Conservation (phyloP, 2,113 vertebrate species). For the Orycteropus afer region DNA sequence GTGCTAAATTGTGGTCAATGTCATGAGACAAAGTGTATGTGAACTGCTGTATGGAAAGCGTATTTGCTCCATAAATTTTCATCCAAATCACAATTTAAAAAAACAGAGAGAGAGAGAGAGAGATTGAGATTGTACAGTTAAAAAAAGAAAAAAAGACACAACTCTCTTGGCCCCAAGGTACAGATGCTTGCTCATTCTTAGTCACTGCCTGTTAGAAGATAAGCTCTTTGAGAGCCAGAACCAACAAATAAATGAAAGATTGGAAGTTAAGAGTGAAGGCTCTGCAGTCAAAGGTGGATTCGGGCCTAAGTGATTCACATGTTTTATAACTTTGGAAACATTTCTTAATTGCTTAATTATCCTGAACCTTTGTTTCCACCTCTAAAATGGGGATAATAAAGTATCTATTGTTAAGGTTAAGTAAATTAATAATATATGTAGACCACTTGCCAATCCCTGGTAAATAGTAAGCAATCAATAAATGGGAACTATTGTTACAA, state of each 20-base stretch:
- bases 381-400: slow-evolving; percentile 51
- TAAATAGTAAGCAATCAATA: slow-evolving; percentile 36
- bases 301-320: background rate
- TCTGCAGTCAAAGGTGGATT: slow-evolving; percentile 40
- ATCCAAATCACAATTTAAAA: no score
- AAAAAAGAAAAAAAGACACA: no score
- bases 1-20: no score
- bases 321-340: background rate
- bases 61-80: no score
- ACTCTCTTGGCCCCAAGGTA: background rate
- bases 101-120: no score
- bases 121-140: no score
- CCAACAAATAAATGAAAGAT: background rate
- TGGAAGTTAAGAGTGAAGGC: background rate
- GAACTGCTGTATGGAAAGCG: no score
- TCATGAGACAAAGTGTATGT: no score
- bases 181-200: background rate
- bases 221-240: slow-evolving; percentile 6
- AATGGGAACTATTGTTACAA: background rate
- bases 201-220: background rate
- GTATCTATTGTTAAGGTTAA: slow-evolving; percentile 26
- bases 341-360: slow-evolving; percentile 42
- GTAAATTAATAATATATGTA: slow-evolving; percentile 37
- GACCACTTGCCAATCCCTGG: slow-evolving; percentile 33
- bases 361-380: slow-evolving; percentile 35